These are phyloP conservation scores for Synergus itoensis DNA, from an alignment of 2,888 invertebrate genomes.

Conservation along the genomic window DNA sequence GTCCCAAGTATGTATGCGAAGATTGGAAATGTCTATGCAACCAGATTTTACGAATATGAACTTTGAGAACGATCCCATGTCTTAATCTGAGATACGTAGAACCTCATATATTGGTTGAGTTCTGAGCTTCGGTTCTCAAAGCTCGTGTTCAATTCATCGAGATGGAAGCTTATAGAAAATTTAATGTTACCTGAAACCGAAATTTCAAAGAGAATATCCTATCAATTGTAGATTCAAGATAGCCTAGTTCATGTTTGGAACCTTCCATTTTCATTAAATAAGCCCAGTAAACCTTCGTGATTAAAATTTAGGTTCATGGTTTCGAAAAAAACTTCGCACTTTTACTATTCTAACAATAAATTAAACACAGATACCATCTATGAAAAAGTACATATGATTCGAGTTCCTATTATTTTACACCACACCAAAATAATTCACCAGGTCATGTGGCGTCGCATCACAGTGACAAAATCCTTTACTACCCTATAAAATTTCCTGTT, in stretches of 20 bases:
- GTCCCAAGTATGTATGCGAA: conserved; percentile 3
- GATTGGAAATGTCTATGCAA: conserved; percentile 17
- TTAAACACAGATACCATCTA: background rate
- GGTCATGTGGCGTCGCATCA: no score
- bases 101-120: background rate
- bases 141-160: background rate
- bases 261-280: no score
- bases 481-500: background rate
- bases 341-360: no score
- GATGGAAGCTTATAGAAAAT: background rate
- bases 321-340: no score
- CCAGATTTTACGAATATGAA: conserved; percentile 21
- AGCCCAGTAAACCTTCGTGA: no score
- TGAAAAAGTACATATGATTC: background rate
- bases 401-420: background rate
- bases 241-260: no score
- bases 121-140: background rate
- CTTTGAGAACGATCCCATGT: background rate
- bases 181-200: background rate
- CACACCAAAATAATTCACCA: no score
- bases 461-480: background rate
- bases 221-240: background rate
- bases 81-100: conserved; percentile 4
- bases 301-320: no score
- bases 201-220: background rate